These are phyloP conservation scores for Phoeniculus purpureus DNA, from an alignment of 2,797 vertebrate genomes.

Conservation along the genomic window DNA sequence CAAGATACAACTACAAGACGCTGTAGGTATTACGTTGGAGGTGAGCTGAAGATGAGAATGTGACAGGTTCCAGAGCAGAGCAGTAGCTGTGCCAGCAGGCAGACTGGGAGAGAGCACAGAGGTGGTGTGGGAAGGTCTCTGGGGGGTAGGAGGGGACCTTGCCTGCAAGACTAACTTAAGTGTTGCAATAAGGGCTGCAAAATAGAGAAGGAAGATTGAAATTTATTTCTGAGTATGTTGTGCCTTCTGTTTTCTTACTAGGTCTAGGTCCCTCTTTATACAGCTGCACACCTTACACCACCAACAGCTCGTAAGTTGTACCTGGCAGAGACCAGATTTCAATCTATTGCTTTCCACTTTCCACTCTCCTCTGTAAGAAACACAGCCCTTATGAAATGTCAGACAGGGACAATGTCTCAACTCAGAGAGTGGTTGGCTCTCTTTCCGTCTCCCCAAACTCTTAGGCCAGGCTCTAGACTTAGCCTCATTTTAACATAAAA, in stretches of 20 bases:
- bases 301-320: not conserved
- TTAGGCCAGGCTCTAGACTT: not conserved
- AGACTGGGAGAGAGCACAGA: not conserved
- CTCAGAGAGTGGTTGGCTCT: not conserved
- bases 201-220: slow-evolving; percentile 38
- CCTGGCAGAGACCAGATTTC: slow-evolving; percentile 5
- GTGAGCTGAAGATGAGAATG: not conserved
- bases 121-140: not conserved
- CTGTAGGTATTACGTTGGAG: not conserved
- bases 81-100: not conserved
- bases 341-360: not conserved
- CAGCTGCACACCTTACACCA: not conserved
- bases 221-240: not conserved
- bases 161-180: not conserved
- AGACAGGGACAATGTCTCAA: slow-evolving; percentile 5
- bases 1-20: fast-evolving
- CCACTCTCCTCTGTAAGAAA: not conserved
- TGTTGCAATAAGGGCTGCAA: slow-evolving; percentile 30
- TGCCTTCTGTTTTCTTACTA: not conserved
- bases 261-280: slow-evolving; percentile 9
- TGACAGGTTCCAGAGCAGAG: not conserved
- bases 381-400: not conserved
- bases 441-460: not conserved
- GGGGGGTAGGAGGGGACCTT: not conserved
- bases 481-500: not conserved